A percentile compares a stretch with the other conserved stretches of the same genome.
phyloP scores from a whole-genome alignment of 2,113 vertebrate genomes.

The Orcinus orca region DNA sequence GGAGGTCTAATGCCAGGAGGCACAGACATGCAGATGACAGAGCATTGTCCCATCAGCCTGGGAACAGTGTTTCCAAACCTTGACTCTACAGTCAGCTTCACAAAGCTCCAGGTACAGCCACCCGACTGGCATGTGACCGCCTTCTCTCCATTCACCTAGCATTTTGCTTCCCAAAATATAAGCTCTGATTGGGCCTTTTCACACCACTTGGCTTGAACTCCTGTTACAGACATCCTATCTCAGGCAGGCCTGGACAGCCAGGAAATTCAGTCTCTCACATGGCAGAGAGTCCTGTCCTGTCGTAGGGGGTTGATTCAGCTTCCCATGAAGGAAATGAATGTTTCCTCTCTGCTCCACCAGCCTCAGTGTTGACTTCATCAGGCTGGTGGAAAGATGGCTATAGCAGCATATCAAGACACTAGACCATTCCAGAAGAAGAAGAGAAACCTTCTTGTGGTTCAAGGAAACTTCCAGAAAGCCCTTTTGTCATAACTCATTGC shows the following conservation, averaged over 20 bases:
- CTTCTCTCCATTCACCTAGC: background rate
- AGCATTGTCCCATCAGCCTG: background rate
- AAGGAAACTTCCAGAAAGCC: background rate
- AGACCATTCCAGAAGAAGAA: background rate
- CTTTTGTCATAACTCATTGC: background rate
- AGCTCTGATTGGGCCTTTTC: background rate
- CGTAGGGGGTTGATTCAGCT: background rate
- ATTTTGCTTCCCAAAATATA: background rate
- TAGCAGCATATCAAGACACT: background rate
- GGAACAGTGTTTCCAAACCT: background rate
- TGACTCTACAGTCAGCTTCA: background rate
- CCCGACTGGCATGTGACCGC: rapidly evolving
- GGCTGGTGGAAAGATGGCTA: background rate
- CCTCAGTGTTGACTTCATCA: background rate
- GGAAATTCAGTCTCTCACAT: background rate
- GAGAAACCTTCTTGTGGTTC: background rate
- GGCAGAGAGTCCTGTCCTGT: background rate
- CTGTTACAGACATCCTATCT: too few species aligned
- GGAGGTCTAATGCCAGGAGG: background rate
- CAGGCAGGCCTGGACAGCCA: background rate
- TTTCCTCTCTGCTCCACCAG: background rate
- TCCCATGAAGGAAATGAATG: background rate
- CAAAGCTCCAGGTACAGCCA: background rate
- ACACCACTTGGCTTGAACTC: background rate
- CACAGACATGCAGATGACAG: background rate